Evolutionary conservation across 2,888 invertebrate genomes (phyloP).

Genomic region (Morpho helenor): DNA sequence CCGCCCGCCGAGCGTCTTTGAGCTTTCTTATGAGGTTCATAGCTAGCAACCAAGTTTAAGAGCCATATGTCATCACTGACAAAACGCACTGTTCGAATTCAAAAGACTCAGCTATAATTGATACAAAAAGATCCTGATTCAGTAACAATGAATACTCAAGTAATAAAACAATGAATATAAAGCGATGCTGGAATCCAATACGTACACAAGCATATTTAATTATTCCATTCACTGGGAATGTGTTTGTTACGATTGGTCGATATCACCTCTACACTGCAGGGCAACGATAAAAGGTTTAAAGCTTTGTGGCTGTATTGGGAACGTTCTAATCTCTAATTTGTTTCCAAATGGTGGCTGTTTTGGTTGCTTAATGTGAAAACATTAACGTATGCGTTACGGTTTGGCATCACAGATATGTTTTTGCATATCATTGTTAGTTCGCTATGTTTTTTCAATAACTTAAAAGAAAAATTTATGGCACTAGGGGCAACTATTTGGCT

Average conservation of each 20-base stretch:
- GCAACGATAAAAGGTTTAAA: constrained; percentile 61
- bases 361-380: constrained; percentile 24
- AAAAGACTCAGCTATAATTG: too few species aligned
- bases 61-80: too few species aligned
- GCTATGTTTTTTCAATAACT: too few species aligned
- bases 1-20: too few species aligned
- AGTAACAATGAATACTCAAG: too few species aligned
- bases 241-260: constrained; percentile 33
- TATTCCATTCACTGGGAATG: constrained; percentile 25
- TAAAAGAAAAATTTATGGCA: too few species aligned
- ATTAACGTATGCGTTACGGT: constrained; percentile 12
- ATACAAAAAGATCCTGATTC: too few species aligned
- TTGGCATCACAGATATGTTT: constrained; percentile 6
- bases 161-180: too few species aligned
- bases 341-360: constrained; percentile 27
- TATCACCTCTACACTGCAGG: constrained; percentile 41
- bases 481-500: too few species aligned
- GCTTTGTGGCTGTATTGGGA: constrained; percentile 41
- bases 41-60: too few species aligned
- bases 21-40: too few species aligned
- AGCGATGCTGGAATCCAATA: background rate
- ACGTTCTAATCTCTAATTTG: constrained; percentile 39
- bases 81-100: too few species aligned
- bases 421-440: background rate
- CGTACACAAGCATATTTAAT: background rate